Conservation (phyloP, 2,797 vertebrate genomes). For the Eulemur rubriventer region DNA sequence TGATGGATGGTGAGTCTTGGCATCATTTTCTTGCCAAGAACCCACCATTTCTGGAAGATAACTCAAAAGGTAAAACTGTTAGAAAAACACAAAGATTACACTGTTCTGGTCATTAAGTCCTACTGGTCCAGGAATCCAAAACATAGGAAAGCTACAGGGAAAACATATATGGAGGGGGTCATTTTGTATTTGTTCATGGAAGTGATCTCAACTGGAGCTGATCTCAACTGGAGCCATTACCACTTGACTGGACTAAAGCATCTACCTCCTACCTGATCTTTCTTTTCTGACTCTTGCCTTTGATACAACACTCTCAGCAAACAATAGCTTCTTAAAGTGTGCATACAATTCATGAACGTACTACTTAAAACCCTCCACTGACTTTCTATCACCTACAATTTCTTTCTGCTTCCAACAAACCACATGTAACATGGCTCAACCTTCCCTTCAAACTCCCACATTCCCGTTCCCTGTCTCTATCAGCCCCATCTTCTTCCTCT, state of each 20-base stretch:
- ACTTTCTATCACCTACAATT: not conserved
- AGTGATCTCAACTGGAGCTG: not conserved
- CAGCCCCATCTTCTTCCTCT: not conserved
- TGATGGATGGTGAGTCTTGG: too few relatives aligned
- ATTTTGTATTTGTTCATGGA: too few relatives aligned
- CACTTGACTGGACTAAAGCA: not conserved
- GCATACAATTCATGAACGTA: not conserved
- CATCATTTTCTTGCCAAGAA: too few relatives aligned
- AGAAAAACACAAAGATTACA: too few relatives aligned
- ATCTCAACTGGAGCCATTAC: not conserved
- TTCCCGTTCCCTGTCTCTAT: not conserved
- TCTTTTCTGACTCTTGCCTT: not conserved
- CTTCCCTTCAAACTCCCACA: not conserved
- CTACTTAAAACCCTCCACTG: not conserved
- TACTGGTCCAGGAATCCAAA: too few relatives aligned
- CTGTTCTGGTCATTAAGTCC: too few relatives aligned
- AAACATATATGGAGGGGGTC: too few relatives aligned
- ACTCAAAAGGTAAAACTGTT: too few relatives aligned
- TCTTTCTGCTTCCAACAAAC: not conserved
- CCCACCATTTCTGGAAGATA: too few relatives aligned
- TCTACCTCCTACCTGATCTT: not conserved
- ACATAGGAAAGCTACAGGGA: too few relatives aligned
- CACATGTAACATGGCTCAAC: not conserved
- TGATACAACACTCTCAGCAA: not conserved
- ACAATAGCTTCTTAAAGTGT: not conserved